These are phyloP conservation scores for Limnephilus lunatus DNA, from an alignment of 2,888 invertebrate genomes.

Conservation along the genomic window DNA sequence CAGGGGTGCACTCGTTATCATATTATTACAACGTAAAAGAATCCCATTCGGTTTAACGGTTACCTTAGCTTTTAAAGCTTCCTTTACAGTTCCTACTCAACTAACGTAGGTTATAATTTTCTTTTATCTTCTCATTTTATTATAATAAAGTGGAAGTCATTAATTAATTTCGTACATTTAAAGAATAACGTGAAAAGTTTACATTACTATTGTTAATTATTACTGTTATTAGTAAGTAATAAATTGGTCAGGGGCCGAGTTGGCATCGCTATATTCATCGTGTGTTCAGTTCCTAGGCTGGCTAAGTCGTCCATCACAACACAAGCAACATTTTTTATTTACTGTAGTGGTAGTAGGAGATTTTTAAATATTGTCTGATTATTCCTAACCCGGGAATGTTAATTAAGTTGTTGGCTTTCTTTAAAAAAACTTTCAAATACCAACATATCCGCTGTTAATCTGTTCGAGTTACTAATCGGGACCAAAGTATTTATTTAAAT, in stretches of 20 bases:
- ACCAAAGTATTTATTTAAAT: not conserved
- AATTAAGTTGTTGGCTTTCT: no score
- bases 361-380: no score
- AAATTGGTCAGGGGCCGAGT: no score
- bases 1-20: conserved; percentile 31
- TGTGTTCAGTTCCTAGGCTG: no score
- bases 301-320: no score
- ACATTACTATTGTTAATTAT: no score
- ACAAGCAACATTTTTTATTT: no score
- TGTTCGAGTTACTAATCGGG: not conserved
- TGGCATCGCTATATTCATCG: no score
- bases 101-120: not conserved
- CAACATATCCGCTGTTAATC: not conserved
- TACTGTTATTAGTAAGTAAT: no score
- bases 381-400: no score
- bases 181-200: not conserved
- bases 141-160: not conserved
- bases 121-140: not conserved
- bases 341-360: no score
- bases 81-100: not conserved
- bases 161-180: not conserved
- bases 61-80: conserved; percentile 33
- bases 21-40: conserved; percentile 45
- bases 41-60: conserved; percentile 50
- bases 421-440: no score